Conservation (phyloP, 2,797 vertebrate species). For the Tangara arthus region DNA sequence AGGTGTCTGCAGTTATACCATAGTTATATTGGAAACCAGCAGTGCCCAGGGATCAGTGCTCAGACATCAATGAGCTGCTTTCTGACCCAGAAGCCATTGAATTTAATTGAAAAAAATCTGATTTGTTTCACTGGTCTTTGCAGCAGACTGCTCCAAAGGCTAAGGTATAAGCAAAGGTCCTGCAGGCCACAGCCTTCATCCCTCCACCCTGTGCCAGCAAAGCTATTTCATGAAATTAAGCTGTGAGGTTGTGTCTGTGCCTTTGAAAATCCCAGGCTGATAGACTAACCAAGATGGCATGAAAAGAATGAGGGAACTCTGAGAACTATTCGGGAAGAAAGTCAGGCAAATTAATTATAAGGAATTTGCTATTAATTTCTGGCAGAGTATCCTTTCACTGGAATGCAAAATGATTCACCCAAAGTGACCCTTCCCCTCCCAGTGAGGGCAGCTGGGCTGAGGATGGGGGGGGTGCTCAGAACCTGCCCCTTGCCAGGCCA, state of each 20-base stretch:
- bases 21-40: not conserved
- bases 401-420: not conserved
- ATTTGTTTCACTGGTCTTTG: not conserved
- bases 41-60: not conserved
- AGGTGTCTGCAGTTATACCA: not conserved
- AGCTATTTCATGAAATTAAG: slow-evolving; percentile 6
- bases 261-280: slow-evolving; percentile 19
- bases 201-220: not conserved
- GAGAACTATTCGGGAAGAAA: slow-evolving; percentile 1
- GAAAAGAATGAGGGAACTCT: slow-evolving; percentile 24
- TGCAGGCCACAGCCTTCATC: not conserved
- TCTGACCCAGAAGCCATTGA: slow-evolving; percentile 9
- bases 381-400: not conserved
- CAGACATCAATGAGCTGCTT: not conserved
- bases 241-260: not conserved
- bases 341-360: not conserved
- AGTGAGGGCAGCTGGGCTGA: not conserved
- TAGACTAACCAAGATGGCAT: slow-evolving; percentile 6
- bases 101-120: not conserved
- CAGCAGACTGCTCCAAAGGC: not conserved
- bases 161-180: not conserved
- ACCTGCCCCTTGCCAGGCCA: not conserved
- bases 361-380: slow-evolving; percentile 18
- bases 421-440: not conserved
- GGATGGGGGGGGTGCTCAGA: not conserved